Conservation (phyloP, 2,113 vertebrate species). For the Laticauda colubrina region DNA sequence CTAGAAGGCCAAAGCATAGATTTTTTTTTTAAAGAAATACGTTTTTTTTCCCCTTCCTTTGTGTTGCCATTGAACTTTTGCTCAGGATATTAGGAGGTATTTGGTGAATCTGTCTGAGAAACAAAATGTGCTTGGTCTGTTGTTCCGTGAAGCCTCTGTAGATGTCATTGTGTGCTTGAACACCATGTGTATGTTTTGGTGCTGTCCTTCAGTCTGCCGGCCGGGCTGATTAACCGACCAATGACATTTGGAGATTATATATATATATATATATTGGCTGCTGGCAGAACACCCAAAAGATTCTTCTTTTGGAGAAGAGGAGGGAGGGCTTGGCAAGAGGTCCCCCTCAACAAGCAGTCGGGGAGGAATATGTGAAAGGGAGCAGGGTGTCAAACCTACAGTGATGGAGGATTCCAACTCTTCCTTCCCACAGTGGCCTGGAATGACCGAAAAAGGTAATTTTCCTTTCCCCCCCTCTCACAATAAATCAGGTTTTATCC, state of each 20-base stretch:
- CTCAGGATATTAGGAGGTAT: constrained; percentile 15
- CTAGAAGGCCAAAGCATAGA: background rate
- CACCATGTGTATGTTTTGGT: constrained; percentile 25
- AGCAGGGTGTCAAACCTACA: background rate
- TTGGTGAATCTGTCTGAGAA: constrained; percentile 21
- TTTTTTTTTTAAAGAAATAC: background rate
- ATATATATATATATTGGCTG: background rate
- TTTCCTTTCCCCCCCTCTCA: background rate
- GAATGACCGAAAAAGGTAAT: background rate
- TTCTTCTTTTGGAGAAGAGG: background rate
- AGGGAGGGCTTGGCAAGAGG: background rate
- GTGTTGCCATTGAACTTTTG: background rate
- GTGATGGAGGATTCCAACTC: too few relatives aligned
- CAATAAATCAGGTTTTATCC: background rate
- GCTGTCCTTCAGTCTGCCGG: constrained; percentile 17
- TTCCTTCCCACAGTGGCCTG: background rate
- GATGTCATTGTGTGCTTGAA: constrained; percentile 4
- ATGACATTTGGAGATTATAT: constrained; percentile 13
- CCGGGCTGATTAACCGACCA: background rate
- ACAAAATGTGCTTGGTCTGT: background rate
- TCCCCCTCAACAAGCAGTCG: background rate
- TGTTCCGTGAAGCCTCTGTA: constrained; percentile 26
- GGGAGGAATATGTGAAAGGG: background rate
- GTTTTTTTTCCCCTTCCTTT: background rate
- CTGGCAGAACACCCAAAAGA: constrained; percentile 10